Evolutionary conservation across 2,797 vertebrate genomes (phyloP).

Genomic region (Eulemur mongoz): DNA sequence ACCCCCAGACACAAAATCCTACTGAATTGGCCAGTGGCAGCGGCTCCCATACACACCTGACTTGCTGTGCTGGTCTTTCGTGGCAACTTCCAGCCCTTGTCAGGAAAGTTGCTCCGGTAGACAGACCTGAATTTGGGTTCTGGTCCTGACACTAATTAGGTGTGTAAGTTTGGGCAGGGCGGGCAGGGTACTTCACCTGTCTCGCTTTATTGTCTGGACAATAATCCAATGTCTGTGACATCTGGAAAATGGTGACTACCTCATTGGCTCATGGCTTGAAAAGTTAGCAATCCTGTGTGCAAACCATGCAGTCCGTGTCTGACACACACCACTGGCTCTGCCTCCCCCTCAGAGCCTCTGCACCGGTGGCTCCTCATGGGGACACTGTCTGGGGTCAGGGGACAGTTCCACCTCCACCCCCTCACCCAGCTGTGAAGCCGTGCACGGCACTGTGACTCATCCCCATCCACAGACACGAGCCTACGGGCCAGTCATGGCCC

Average conservation of each 20-base stretch:
- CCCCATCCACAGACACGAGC: background rate
- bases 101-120: background rate
- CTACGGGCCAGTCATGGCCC: background rate
- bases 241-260: rapidly evolving
- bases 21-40: background rate
- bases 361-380: too few species aligned
- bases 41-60: too few species aligned
- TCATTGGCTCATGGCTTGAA: rapidly evolving
- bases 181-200: too few species aligned
- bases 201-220: background rate
- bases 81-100: rapidly evolving
- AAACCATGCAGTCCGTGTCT: too few species aligned
- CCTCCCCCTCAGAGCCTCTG: rapidly evolving
- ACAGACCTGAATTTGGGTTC: background rate
- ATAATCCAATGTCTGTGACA: too few species aligned
- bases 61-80: background rate
- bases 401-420: too few species aligned
- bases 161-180: rapidly evolving
- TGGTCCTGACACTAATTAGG: too few species aligned
- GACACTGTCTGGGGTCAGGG: rapidly evolving
- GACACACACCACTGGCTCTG: background rate
- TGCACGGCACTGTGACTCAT: too few species aligned
- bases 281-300: rapidly evolving
- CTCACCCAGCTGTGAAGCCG: too few species aligned
- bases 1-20: background rate